Conservation (phyloP, 2,888 invertebrate genomes). For the Drosophila pullipes region DNA sequence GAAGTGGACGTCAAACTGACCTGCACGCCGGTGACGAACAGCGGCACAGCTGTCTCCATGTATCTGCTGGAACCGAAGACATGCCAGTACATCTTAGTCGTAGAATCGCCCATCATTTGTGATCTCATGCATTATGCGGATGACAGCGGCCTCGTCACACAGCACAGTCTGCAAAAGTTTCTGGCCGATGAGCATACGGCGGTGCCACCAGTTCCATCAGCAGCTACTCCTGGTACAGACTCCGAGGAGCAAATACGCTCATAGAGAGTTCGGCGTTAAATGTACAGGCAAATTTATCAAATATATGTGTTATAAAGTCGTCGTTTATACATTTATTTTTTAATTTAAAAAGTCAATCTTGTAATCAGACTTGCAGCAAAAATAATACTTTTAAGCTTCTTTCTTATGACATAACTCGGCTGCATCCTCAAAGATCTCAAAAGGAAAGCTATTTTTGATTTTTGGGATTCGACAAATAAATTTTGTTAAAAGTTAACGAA, state of each 20-base stretch:
- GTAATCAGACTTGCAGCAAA: neutral
- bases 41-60: conserved; percentile 93
- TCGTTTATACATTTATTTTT: neutral
- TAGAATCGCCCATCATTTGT: conserved; percentile 96
- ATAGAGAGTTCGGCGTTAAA: conserved; percentile 23
- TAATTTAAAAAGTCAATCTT: neutral
- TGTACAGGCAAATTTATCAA: conserved; percentile 10
- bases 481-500: too few relatives aligned
- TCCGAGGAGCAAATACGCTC: conserved; percentile 64
- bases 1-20: conserved; percentile 95
- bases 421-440: too few relatives aligned
- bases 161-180: conserved; percentile 66
- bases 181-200: conserved; percentile 31
- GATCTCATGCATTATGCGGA: conserved; percentile 93
- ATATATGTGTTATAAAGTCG: conserved; percentile 15
- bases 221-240: conserved; percentile 13
- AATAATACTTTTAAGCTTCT: neutral
- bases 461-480: too few relatives aligned
- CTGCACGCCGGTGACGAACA: conserved; percentile 89
- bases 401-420: too few relatives aligned
- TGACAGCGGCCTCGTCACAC: conserved; percentile 90
- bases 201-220: conserved; percentile 15
- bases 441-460: too few relatives aligned
- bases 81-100: conserved; percentile 97
- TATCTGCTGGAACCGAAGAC: conserved; percentile 96